Base-by-base conservation (phyloP, 2,113 vertebrate species). In the Otocyon megalotis region DNA sequence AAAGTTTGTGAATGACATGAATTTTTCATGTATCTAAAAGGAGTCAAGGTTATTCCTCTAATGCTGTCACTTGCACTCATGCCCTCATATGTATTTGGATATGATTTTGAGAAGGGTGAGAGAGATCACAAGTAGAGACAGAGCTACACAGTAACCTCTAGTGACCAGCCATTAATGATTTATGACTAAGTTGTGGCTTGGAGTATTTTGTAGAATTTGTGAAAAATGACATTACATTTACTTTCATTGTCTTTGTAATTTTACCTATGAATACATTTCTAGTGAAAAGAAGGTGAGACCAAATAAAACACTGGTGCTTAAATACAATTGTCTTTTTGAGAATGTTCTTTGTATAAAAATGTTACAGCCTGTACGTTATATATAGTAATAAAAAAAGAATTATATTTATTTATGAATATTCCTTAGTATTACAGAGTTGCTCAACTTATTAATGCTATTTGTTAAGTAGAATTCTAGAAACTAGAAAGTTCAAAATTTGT, bases 401-500 rank as follows among this genome's bases (percentile, higher is more conserved):
- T 53, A 19, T 32, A 63, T 77, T 71, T 94, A 32, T 43, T 87
- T 84, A 37, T 88, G 8, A 53, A 22, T 53, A 88, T 67, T 9
- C 22, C 22, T 89, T 96, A 93, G 43, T 79, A 67, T 91, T 91
- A 85, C 3, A 65, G 56, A 88, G n/a, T 90, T 86, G 8, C 9
- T 87, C 4, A 72, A 69, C 8, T 96, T 77, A 56, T 60, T 80
- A 88, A 17, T 88, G 71, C 76, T 69, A 76, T 58, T 88, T 82
- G 16, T 72, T 92, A 54, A 87, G 10, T 80, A 82, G 53, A 67
- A 90, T 65, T 90, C 30, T 94, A 85, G 50, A 65, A 92, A 92
- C 30, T 94, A 85, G 50, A 65, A 92, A 92, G 20, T 65, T 90
- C 30, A 62, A 90, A 95, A 69, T 67, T 95, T 3, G 60, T 96